Percentiles rank a stretch among this genome's conserved stretches.
Evolutionary conservation across 2,113 vertebrate species (phyloP).

Genomic region (Seriola rivoliana): DNA sequence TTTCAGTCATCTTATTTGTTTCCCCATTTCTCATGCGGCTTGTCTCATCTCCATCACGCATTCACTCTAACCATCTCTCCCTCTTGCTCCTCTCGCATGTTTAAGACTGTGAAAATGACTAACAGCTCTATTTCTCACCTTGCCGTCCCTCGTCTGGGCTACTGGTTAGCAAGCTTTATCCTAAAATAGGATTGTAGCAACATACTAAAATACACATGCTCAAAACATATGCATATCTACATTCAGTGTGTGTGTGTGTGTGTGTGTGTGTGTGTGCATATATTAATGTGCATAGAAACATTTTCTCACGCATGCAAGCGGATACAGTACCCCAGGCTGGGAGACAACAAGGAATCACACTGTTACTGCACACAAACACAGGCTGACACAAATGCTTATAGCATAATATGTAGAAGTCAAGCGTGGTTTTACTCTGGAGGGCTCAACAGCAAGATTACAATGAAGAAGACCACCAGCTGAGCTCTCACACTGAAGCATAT

Average conservation of each 20-base stretch:
- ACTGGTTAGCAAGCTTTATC: conserved; percentile 12
- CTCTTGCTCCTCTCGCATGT: conserved; percentile 19
- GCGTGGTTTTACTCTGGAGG: conserved; percentile 25
- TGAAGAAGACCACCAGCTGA: conserved; percentile 58
- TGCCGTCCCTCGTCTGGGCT: neutral
- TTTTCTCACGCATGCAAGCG: conserved; percentile 35
- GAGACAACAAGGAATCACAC: conserved; percentile 1
- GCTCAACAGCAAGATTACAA: conserved; percentile 29
- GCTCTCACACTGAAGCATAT: conserved; percentile 34
- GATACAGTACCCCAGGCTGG: conserved; percentile 20
- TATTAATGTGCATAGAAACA: conserved; percentile 22
- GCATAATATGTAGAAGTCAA: conserved; percentile 35
- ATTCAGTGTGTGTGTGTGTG: conserved; percentile 9
- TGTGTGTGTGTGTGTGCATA: neutral
- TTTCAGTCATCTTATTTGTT: conserved; percentile 15
- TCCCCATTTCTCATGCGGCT: neutral
- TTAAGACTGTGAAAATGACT: conserved; percentile 43
- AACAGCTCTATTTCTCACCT: conserved; percentile 25
- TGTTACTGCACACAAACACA: conserved; percentile 50
- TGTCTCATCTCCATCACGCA: conserved; percentile 14
- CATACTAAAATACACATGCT: neutral
- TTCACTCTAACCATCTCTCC: neutral
- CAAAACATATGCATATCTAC: conserved; percentile 21
- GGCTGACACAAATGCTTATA: conserved; percentile 22
- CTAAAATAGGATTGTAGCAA: conserved; percentile 6